Conservation (phyloP, 2,888 invertebrate species). For the Leptopilina drosophilae region DNA sequence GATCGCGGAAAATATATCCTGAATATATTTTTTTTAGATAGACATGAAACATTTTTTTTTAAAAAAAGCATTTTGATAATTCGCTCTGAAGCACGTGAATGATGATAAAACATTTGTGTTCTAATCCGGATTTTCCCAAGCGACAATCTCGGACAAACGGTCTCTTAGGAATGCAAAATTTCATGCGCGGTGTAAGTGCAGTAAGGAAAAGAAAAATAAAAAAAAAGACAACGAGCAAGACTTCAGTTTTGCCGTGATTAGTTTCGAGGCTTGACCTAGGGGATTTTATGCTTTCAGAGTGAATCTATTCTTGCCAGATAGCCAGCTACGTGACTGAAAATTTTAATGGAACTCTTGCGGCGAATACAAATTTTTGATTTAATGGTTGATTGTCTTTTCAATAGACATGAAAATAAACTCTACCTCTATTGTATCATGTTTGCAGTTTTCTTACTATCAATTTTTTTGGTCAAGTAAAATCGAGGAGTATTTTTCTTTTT, state of each 20-base stretch:
- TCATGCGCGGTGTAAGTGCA: slow-evolving; percentile 19
- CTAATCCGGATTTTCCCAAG: slow-evolving; percentile 28
- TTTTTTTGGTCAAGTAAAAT: no score
- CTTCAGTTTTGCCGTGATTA: slow-evolving; percentile 21
- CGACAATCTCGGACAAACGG: slow-evolving; percentile 20
- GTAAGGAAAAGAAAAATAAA: slow-evolving; percentile 1
- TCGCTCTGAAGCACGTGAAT: background rate
- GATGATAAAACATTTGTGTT: slow-evolving; percentile 15
- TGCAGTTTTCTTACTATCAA: no score
- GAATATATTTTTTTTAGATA: no score
- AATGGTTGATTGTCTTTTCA: slow-evolving; percentile 18
- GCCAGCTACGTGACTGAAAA: slow-evolving; percentile 60
- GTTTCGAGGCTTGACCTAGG: slow-evolving; percentile 29
- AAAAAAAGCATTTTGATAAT: no score
- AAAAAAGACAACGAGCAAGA: background rate
- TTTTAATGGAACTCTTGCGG: slow-evolving; percentile 47
- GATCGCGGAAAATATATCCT: no score
- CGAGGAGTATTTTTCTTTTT: no score
- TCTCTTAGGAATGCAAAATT: slow-evolving; percentile 13
- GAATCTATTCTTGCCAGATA: slow-evolving; percentile 51
- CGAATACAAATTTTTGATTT: slow-evolving; percentile 17
- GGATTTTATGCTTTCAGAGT: slow-evolving; percentile 56
- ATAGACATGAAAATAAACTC: background rate
- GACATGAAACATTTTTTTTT: no score
- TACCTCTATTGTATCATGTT: no score